A percentile compares a stretch with the other conserved stretches of the same genome.
These are phyloP conservation scores for Lepus oiostolus DNA, from an alignment of 2,797 vertebrate genomes.

Conservation along the genomic window DNA sequence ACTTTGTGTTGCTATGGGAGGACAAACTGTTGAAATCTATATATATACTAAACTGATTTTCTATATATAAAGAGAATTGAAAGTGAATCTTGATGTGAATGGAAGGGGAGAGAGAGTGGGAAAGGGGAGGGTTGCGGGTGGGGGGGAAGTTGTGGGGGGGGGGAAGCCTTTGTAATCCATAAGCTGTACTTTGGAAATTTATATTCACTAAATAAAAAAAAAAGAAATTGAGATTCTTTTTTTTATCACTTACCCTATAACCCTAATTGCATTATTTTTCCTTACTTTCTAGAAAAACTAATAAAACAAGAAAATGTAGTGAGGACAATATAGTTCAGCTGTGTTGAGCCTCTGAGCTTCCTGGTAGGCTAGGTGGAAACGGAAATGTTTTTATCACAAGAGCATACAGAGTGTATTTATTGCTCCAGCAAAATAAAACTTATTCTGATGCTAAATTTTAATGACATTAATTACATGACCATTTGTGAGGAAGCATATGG, in stretches of 20 bases:
- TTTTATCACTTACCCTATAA: background rate
- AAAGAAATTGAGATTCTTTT: background rate
- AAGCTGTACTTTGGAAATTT: too few relatives aligned
- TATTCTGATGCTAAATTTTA: background rate
- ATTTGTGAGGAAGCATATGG: background rate
- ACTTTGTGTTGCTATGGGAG: too few relatives aligned
- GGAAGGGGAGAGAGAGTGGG: too few relatives aligned
- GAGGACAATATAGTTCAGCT: background rate
- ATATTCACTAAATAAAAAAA: too few relatives aligned
- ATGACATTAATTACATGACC: background rate
- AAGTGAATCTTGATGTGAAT: too few relatives aligned
- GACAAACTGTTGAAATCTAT: too few relatives aligned
- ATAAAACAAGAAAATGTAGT: background rate
- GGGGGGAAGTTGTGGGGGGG: too few relatives aligned
- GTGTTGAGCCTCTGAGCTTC: background rate
- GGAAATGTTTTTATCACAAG: background rate
- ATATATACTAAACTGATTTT: too few relatives aligned
- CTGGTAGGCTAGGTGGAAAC: background rate
- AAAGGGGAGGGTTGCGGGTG: too few relatives aligned
- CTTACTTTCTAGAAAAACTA: background rate
- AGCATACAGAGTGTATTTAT: background rate
- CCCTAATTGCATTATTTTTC: background rate
- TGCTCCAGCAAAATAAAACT: constrained; percentile 11
- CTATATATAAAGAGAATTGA: too few relatives aligned
- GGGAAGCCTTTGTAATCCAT: too few relatives aligned